Conservation (phyloP, 2,888 invertebrate species). For the Phengaris arion region DNA sequence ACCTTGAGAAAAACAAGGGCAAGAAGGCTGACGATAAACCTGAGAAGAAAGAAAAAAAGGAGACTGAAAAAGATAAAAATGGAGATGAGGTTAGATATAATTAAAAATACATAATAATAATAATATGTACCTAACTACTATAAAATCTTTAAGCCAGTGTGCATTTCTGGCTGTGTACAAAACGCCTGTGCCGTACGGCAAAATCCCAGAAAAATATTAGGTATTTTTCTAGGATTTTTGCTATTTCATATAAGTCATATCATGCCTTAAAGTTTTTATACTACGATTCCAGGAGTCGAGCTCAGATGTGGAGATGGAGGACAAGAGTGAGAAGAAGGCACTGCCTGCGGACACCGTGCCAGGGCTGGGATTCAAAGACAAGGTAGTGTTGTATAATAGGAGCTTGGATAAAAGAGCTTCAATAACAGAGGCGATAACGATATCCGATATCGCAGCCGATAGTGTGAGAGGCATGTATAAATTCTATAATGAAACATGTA, state of each 20-base stretch:
- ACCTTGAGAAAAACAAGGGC: conserved; percentile 62
- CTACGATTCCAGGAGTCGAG: conserved; percentile 55
- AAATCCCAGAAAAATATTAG: background rate
- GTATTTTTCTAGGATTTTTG: background rate
- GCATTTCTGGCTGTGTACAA: too few relatives aligned
- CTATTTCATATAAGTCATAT: background rate
- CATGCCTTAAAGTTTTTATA: background rate
- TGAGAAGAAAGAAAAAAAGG: conserved; percentile 48
- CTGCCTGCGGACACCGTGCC: conserved; percentile 81
- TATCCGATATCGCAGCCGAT: too few relatives aligned
- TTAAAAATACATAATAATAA: background rate
- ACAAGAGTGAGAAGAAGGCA: conserved; percentile 55
- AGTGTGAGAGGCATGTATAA: too few relatives aligned
- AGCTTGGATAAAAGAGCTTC: too few relatives aligned
- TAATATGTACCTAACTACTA: too few relatives aligned
- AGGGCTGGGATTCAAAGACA: conserved; percentile 88
- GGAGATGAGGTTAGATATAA: conserved; percentile 40
- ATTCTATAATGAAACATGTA: too few relatives aligned
- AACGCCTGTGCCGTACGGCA: too few relatives aligned
- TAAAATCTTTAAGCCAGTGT: too few relatives aligned
- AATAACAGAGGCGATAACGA: too few relatives aligned
- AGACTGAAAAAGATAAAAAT: conserved; percentile 46
- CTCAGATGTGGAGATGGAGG: conserved; percentile 67
- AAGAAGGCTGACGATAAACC: conserved; percentile 51
- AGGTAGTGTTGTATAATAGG: conserved; percentile 42